Conservation (phyloP, 2,888 invertebrate genomes). For the Copidosoma aretas region DNA sequence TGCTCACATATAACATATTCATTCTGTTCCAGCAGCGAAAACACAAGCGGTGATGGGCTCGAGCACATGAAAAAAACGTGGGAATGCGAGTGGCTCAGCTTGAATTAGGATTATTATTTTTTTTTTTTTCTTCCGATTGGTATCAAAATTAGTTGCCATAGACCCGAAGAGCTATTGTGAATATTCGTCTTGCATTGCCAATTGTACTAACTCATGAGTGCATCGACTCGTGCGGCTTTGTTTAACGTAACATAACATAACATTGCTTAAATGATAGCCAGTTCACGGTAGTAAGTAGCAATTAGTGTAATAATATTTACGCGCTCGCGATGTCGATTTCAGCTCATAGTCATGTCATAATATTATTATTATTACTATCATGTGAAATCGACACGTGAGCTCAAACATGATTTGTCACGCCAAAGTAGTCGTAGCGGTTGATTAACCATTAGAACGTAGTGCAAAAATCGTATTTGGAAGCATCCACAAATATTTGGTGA, state of each 20-base stretch:
- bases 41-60: conserved; percentile 16
- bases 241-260: not conserved
- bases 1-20: conserved; percentile 4
- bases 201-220: conserved; percentile 12
- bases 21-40: conserved; percentile 29
- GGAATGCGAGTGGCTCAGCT: not conserved
- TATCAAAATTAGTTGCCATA: too few relatives aligned
- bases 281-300: not conserved
- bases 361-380: not conserved
- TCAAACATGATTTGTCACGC: conserved; percentile 19
- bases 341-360: not conserved
- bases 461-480: conserved; percentile 36
- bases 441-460: conserved; percentile 19
- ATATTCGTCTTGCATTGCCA: conserved; percentile 42
- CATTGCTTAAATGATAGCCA: not conserved
- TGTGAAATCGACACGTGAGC: not conserved
- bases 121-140: too few relatives aligned
- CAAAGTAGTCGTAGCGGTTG: conserved; percentile 21
- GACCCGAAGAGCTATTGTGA: too few relatives aligned
- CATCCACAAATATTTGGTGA: conserved; percentile 23
- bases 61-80: not conserved
- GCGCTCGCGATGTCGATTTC: not conserved
- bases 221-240: not conserved
- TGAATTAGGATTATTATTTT: not conserved
- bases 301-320: not conserved